Conservation (phyloP, 2,888 invertebrate species). For the Crioceris asparagi region DNA sequence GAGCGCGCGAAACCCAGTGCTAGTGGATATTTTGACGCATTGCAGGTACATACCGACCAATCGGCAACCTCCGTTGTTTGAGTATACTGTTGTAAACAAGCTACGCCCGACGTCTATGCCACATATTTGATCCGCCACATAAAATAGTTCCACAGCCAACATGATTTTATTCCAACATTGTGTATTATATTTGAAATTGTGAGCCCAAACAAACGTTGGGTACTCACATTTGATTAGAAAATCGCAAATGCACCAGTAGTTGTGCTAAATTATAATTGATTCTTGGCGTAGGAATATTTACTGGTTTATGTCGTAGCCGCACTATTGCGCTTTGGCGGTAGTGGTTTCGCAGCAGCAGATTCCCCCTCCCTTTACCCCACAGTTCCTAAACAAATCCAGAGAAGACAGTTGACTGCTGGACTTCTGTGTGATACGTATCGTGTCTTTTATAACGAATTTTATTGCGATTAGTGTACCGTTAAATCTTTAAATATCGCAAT, state of each 20-base stretch:
- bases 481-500: conserved; percentile 38
- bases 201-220: no score
- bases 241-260: no score
- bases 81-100: background rate
- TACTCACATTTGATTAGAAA: no score
- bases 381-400: conserved; percentile 36
- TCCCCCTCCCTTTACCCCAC: conserved; percentile 25
- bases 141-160: no score
- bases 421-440: conserved; percentile 29
- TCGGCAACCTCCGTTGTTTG: background rate
- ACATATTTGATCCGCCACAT: no score
- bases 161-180: no score
- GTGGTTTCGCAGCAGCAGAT: conserved; percentile 32
- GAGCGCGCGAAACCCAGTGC: background rate
- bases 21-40: background rate
- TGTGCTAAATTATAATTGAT: no score
- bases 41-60: conserved; percentile 1
- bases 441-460: conserved; percentile 20
- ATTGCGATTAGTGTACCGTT: conserved; percentile 28
- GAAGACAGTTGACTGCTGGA: conserved; percentile 37
- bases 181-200: no score
- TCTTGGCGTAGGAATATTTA: conserved; percentile 40
- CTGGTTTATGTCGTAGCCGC: conserved; percentile 40
- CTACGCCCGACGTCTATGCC: background rate
- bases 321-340: conserved; percentile 37